Evolutionary conservation across 1,140 invertebrate genomes (phyloP), one percentile per base, ranked within the genome.

Genomic region (Drosophila bocqueti): DNA sequence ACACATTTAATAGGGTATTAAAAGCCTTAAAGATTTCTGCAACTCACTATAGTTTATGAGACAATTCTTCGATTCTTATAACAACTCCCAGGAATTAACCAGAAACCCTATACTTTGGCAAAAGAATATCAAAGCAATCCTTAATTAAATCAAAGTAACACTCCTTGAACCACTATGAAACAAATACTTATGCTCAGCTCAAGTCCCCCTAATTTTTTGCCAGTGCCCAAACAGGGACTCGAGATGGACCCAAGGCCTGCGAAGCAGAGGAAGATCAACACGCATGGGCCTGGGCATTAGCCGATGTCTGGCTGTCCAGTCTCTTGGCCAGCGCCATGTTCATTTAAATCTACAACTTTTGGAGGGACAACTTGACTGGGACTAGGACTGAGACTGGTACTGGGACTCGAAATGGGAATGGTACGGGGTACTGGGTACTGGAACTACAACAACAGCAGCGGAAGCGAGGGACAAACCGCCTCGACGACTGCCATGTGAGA

Each of bases 311-410:
- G 36, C 62, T 79, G 81, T 85, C 81, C 82, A 63, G 21, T 49
- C 60, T 61, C 68, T 31, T 66, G 78, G 64, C 71, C 72, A 65
- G 66, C 66, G 85, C 81, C 84, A 89, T 89, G 84, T 89, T 90
- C 85, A 91, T 90, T 90, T 89, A 89, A 89, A 89, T 89, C 85
- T 89, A 89, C 85, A 91, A 91, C 81, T 84, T 86, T 89, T 82
- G 83, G 83, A 91, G 89, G 87, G 89, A 91, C 83, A 87, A 91
- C 83, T 91, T 91, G 89, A 91, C 81, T 83, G 55, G 8, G 54
- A 55, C 29, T 75, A 36, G 45, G 40, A 76, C 40, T 60, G 54
- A 11, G 62, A 58, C 45, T 57, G 57, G 43, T 43, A 55, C 60
- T 75, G 42, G 49, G 45, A 72, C 43, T 61, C 61, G 69, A 45